Base-by-base conservation (phyloP, 2,113 vertebrate genomes). In the Bos indicus region DNA sequence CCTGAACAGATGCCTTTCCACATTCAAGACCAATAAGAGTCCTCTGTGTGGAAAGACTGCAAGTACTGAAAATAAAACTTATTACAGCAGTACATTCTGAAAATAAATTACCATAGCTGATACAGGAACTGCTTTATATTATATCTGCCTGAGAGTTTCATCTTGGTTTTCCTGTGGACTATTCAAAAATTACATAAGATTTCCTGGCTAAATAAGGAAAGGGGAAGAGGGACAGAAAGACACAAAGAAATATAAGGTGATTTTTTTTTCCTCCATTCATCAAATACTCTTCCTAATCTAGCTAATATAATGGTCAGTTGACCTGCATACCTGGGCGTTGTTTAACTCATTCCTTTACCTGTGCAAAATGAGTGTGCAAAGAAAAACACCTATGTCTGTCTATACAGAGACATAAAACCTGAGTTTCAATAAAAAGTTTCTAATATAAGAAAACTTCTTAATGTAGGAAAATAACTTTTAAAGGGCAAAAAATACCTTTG, bases 401-500 rank as follows among this genome's bases (percentile, higher is more conserved):
- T 97, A 10, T 96, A 51, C 25, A 83, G 23, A 97, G 93, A 97
- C 97, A 97, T 89, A 97, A 97, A 97, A 98, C 98, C 98, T 98
- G 98, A 98, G 97, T 97, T 23, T 48, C 30, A 93, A 92, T 95
- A 98, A 97, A 98, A 98, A 90, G 13, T 43, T 30, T 97, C 57
- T 93, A 87, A 93, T 98, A 92, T 46, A 90, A 4, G 86, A 95
- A 85, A 88, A 74, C 94, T 54, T 97, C 82, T 87, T 95, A 92
- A 97, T 98, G 96, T 83, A 95, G 15, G 94, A 97, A 90, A 93
- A 94, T 30, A n/a, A 88, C 14, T 48, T 56, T 9, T 97, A 94
- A 98, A 95, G 93, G 97, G 95, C 87, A 95, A 97, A 98, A 98
- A 98, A 98, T 98, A 98, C 82, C 94, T 98, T 97, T 98, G 92